Evolutionary conservation across 2,797 vertebrate species (phyloP).

Genomic region (Neopelma chrysocephalum): DNA sequence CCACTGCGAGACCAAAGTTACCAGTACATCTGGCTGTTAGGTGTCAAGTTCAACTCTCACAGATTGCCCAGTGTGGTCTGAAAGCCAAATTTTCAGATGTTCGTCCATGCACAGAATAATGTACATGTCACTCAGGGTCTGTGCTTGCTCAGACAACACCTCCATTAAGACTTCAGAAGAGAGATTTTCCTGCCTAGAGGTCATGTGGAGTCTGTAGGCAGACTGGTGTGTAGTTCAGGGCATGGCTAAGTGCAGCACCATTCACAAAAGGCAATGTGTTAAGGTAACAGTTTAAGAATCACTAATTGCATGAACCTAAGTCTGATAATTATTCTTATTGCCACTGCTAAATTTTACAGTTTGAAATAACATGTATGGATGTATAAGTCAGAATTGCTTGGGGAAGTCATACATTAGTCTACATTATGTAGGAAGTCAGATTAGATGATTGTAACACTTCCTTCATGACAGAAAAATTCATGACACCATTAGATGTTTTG

Average conservation of each 20-base stretch:
- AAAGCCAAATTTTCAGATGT: conserved; percentile 39
- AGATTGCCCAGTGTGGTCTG: conserved; percentile 45
- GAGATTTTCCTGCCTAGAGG: conserved; percentile 62
- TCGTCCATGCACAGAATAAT: not conserved
- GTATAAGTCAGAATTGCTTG: not conserved
- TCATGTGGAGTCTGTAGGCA: conserved; percentile 48
- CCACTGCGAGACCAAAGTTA: not conserved
- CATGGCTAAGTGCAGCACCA: not conserved
- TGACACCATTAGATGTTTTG: conserved; percentile 43
- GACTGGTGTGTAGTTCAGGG: not conserved
- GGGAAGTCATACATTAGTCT: not conserved
- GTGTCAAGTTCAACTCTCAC: conserved; percentile 63
- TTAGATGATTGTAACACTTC: conserved; percentile 54
- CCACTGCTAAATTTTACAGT: not conserved
- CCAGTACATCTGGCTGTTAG: not conserved
- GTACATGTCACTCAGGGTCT: conserved; percentile 57
- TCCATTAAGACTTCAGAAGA: conserved; percentile 64
- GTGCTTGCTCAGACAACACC: conserved; percentile 62
- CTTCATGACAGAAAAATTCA: conserved; percentile 60
- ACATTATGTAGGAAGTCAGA: conserved; percentile 1
- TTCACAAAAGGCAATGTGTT: conserved; percentile 34
- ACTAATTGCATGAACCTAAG: not conserved
- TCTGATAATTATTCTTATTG: not conserved
- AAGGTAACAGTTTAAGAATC: not conserved
- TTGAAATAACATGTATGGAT: not conserved